Percentiles rank a stretch among this genome's conserved stretches.
Evolutionary conservation across 2,797 vertebrate species (phyloP).

Genomic region (Periparus ater): DNA sequence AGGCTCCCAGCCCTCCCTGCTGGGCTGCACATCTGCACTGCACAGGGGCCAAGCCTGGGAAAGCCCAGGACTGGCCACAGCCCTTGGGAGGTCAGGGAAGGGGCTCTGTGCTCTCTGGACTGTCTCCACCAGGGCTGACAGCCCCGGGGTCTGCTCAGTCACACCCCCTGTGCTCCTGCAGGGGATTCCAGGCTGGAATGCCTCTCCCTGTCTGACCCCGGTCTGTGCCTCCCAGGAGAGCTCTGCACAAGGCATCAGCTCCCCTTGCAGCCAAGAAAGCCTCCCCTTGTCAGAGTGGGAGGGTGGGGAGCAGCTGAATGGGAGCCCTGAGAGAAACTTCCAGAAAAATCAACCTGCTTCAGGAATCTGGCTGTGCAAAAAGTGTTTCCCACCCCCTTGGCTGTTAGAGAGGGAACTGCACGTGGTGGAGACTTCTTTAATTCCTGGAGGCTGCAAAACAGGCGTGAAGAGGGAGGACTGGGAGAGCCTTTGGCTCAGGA

Average conservation of each 20-base stretch:
- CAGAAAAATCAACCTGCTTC: neutral
- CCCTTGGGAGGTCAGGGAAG: neutral
- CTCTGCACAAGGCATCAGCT: neutral
- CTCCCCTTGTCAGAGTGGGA: rapidly evolving
- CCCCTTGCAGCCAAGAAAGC: neutral
- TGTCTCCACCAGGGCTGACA: neutral
- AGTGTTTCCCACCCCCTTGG: neutral
- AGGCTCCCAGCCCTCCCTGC: neutral
- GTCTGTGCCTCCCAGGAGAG: neutral
- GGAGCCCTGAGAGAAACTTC: neutral
- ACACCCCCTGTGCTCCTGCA: neutral
- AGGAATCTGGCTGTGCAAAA: neutral
- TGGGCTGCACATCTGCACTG: rapidly evolving
- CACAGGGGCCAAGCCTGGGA: neutral
- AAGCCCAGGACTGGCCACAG: neutral
- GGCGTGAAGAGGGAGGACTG: rapidly evolving
- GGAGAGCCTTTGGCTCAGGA: neutral
- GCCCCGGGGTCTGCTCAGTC: neutral
- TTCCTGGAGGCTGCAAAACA: neutral
- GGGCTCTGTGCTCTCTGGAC: neutral
- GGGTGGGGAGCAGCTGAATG: neutral
- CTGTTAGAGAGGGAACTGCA: neutral
- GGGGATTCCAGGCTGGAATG: neutral
- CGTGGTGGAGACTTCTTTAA: neutral
- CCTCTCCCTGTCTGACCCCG: neutral